Base-by-base conservation (phyloP, 2,113 vertebrate genomes). In the Brachyistius frenatus region DNA sequence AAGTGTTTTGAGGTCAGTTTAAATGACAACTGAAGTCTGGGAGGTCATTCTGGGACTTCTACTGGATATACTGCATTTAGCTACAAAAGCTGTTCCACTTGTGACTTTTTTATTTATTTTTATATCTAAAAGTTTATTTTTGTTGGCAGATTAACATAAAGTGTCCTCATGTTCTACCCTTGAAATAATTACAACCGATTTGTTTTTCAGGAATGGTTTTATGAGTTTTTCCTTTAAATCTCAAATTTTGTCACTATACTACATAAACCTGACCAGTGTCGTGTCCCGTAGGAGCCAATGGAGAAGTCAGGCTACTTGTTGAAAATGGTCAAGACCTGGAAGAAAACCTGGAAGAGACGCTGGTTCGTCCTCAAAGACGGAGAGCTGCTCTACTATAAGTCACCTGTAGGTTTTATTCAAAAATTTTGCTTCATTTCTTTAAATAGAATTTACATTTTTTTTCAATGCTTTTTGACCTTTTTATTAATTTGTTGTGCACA, bases 291-390 rank as follows among this genome's bases (percentile, higher is more conserved):
- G 98, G 98, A 99, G 63, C 95, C 94, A 1, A 94, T 99, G 93
- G 98, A 99, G 92, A 99, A 99, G 92, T 99, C 98, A 32, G 98
- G 98, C 2, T 99, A 99, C 90, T 94, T 99, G 80, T 86, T 99
- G 86, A 99, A 99, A 94, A 98, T 99, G 97, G 95, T 98, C 8
- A 95, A 94, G 83, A 97, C 96, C 7, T 98, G 96, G 96, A 96
- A 98, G 86, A 98, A 98, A 89, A 96, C 96, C 14, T 99, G 98
- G 98, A 99, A 97, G 90, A 94, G 98, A 84, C 95, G 96, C 78
- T 99, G 98, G 98, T 99, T 99, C 89, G 96, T 99, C 72, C 96
- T 99, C 36, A 99, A 98, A 95, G 97, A 97, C 23, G 98, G 97
- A 1, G 98, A 99, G 91, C 91, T 99, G 87, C 95, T 99, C 0